These are phyloP conservation scores for Galemys pyrenaicus DNA, from an alignment of 2,113 vertebrate species.

Conservation along the genomic window DNA sequence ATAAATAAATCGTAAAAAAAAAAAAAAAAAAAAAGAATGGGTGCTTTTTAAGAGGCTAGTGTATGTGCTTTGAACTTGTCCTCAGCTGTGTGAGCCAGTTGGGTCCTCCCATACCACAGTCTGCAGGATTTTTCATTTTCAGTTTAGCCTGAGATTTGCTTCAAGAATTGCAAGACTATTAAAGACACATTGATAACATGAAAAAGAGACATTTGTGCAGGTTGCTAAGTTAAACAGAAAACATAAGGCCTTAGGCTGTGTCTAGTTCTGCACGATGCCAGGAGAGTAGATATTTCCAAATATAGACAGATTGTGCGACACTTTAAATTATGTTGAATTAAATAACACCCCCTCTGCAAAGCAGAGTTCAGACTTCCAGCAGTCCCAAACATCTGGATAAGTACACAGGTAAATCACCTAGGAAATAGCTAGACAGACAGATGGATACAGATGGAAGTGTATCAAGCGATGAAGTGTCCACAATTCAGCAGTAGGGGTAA, in stretches of 20 bases:
- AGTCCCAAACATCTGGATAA: slow-evolving; percentile 42
- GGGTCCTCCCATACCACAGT: not conserved
- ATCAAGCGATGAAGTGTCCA: not conserved
- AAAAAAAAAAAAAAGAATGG: too few species aligned
- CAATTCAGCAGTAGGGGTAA: not conserved
- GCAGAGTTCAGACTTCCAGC: slow-evolving; percentile 51
- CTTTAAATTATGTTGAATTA: slow-evolving; percentile 57
- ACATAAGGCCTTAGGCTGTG: slow-evolving; percentile 67
- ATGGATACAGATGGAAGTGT: not conserved
- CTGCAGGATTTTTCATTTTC: slow-evolving; percentile 50
- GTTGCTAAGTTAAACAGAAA: slow-evolving; percentile 72
- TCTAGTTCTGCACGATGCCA: slow-evolving; percentile 53
- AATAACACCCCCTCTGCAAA: slow-evolving; percentile 39
- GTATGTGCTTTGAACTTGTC: slow-evolving; percentile 18
- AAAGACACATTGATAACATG: slow-evolving; percentile 67
- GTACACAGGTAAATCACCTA: slow-evolving; percentile 16
- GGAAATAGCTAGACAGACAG: not conserved
- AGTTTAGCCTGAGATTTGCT: slow-evolving; percentile 38
- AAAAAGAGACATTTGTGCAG: slow-evolving; percentile 69
- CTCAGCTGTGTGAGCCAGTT: not conserved
- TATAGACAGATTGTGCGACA: slow-evolving; percentile 63
- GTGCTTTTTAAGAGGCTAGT: not conserved
- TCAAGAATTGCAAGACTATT: slow-evolving; percentile 61
- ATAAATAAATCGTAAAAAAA: too few species aligned
- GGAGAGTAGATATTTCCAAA: slow-evolving; percentile 63